Percentiles rank a stretch among this genome's conserved stretches.
These are phyloP conservation scores for Corella eumyota DNA, from an alignment of 23 tunicate genomes.

Conservation along the genomic window DNA sequence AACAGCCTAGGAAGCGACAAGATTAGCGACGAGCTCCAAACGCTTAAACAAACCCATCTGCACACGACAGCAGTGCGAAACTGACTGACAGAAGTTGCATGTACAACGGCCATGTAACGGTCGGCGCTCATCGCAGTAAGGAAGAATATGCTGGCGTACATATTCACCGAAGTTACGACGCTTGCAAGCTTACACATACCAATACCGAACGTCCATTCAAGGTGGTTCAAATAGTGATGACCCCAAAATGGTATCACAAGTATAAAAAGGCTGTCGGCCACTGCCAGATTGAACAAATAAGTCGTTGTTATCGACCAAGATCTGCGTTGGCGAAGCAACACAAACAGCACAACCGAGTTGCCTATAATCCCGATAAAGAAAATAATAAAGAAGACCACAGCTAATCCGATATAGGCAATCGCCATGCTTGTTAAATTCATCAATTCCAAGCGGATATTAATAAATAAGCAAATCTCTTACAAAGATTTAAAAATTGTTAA, in stretches of 20 bases:
- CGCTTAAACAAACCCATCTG: slow-evolving; percentile 28
- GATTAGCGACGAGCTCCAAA: slow-evolving; percentile 39
- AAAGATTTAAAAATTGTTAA: too few relatives aligned
- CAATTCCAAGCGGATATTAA: too few relatives aligned
- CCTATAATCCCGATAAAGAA: slow-evolving; percentile 59
- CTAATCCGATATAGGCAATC: slow-evolving; percentile 9
- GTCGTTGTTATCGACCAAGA: slow-evolving; percentile 58
- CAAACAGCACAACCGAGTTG: slow-evolving; percentile 43
- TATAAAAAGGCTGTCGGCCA: slow-evolving; percentile 55
- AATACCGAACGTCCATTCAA: slow-evolving; percentile 59
- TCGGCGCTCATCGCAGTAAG: slow-evolving; percentile 84
- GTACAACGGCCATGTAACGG: slow-evolving; percentile 71
- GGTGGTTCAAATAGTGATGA: slow-evolving; percentile 29
- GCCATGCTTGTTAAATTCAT: too few relatives aligned
- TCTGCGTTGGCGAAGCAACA: slow-evolving; percentile 37
- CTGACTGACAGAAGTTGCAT: slow-evolving; percentile 41
- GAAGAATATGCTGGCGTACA: slow-evolving; percentile 78
- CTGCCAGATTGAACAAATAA: slow-evolving; percentile 63
- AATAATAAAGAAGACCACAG: slow-evolving; percentile 28
- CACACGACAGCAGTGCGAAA: slow-evolving; percentile 18
- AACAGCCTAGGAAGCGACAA: slow-evolving; percentile 41
- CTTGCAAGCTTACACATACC: slow-evolving; percentile 46
- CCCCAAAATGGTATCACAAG: slow-evolving; percentile 70
- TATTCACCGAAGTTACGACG: slow-evolving; percentile 30
- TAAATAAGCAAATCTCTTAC: too few relatives aligned